Evolutionary conservation across 92 coral and sea anemone genomes (phyloP).

Genomic region (Pocillopora grandis): DNA sequence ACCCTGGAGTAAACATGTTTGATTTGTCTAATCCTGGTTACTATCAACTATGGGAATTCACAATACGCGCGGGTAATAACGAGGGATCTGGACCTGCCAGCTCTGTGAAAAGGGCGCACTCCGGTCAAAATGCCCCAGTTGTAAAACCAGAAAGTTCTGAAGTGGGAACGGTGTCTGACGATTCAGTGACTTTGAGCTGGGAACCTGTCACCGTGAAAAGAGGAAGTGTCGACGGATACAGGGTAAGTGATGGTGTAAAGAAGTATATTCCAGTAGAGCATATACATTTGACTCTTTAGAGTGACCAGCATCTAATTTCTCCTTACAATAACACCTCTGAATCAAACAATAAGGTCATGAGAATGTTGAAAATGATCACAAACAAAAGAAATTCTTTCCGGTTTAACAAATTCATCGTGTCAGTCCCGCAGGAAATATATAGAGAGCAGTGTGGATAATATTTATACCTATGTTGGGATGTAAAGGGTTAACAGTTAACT

Average conservation of each 20-base stretch:
- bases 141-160: constrained; percentile 51
- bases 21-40: constrained; percentile 70
- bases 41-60: constrained; percentile 75
- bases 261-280: not conserved
- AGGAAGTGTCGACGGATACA: constrained; percentile 86
- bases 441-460: no score
- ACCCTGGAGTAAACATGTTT: constrained; percentile 33
- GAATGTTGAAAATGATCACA: no score
- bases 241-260: constrained; percentile 31
- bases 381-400: no score
- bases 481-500: no score
- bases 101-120: constrained; percentile 45
- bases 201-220: constrained; percentile 52
- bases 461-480: no score
- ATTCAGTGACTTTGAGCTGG: constrained; percentile 63
- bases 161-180: constrained; percentile 48
- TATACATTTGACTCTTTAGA: no score
- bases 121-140: constrained; percentile 87
- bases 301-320: no score
- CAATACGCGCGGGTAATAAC: constrained; percentile 58
- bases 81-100: constrained; percentile 73
- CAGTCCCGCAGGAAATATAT: no score
- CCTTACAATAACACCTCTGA: no score
- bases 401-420: no score
- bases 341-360: no score